phyloP scores from a whole-genome alignment of 2,888 invertebrate genomes.

The Monoplex corrugatus region DNA sequence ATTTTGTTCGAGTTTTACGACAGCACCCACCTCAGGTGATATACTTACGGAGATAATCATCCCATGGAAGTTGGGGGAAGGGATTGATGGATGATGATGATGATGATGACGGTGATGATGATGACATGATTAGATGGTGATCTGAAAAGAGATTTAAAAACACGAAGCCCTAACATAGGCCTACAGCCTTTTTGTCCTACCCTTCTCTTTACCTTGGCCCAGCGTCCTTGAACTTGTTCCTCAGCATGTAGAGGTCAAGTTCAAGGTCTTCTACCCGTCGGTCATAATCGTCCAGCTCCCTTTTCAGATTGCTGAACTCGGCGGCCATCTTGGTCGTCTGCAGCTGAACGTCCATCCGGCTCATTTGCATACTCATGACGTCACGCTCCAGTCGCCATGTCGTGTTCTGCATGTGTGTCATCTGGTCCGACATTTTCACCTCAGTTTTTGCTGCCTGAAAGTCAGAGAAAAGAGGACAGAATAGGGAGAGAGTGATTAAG shows the following conservation, averaged over 20 bases:
- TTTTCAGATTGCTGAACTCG: slow-evolving; percentile 48
- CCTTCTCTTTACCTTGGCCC: slow-evolving; percentile 7
- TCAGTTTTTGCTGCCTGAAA: slow-evolving; percentile 55
- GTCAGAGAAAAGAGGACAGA: neutral
- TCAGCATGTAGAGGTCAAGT: slow-evolving; percentile 55
- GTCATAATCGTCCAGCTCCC: slow-evolving; percentile 47
- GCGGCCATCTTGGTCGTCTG: slow-evolving; percentile 46
- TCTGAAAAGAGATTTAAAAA: no score
- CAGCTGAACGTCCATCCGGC: slow-evolving; percentile 54
- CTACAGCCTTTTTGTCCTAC: no score
- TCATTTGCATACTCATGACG: slow-evolving; percentile 61
- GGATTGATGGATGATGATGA: no score
- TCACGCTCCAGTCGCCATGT: slow-evolving; percentile 62
- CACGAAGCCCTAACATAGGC: no score
- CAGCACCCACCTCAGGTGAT: no score
- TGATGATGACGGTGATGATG: no score
- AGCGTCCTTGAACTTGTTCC: slow-evolving; percentile 48
- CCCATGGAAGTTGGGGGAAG: no score
- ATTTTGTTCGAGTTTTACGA: no score
- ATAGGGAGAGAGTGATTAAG: no score
- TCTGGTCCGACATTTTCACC: slow-evolving; percentile 58
- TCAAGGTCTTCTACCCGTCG: slow-evolving; percentile 58
- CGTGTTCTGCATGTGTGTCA: slow-evolving; percentile 63
- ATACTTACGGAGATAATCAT: no score
- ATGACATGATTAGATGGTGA: no score